These are phyloP conservation scores for Sepioteuthis lessoniana DNA, from an alignment of 2,888 invertebrate species.

Conservation along the genomic window DNA sequence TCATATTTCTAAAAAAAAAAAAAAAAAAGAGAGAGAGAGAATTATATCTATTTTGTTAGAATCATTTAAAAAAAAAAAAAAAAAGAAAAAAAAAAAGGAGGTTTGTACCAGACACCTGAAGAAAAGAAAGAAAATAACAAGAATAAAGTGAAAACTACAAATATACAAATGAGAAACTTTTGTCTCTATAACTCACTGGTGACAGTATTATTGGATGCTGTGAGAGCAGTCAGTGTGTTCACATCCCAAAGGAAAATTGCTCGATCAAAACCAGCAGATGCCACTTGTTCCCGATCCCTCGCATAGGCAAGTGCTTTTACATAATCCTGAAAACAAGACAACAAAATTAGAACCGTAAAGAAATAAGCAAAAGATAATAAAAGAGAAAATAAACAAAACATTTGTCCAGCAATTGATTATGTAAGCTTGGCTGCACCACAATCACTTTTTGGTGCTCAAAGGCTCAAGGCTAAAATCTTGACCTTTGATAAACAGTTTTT, in stretches of 20 bases:
- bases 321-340: constrained; percentile 82
- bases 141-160: neutral
- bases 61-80: no score
- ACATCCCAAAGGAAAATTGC: constrained; percentile 99
- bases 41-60: no score
- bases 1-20: no score
- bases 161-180: neutral
- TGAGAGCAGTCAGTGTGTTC: constrained; percentile 95
- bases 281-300: constrained; percentile 90
- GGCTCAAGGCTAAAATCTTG: neutral
- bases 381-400: neutral
- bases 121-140: no score
- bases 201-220: constrained; percentile 98
- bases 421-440: neutral
- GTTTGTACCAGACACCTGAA: no score
- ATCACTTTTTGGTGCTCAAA: neutral
- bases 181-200: constrained; percentile 83
- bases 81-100: no score
- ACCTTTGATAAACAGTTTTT: neutral
- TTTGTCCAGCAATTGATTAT: neutral
- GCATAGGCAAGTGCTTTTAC: constrained; percentile 98
- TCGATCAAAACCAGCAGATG: constrained; percentile 96
- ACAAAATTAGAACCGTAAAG: neutral
- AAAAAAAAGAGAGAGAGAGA: no score
- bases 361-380: neutral